A percentile compares a stretch with the other conserved stretches of the same genome.
phyloP scores from a whole-genome alignment of 2,888 invertebrate genomes.

The Zelleria hepariella region DNA sequence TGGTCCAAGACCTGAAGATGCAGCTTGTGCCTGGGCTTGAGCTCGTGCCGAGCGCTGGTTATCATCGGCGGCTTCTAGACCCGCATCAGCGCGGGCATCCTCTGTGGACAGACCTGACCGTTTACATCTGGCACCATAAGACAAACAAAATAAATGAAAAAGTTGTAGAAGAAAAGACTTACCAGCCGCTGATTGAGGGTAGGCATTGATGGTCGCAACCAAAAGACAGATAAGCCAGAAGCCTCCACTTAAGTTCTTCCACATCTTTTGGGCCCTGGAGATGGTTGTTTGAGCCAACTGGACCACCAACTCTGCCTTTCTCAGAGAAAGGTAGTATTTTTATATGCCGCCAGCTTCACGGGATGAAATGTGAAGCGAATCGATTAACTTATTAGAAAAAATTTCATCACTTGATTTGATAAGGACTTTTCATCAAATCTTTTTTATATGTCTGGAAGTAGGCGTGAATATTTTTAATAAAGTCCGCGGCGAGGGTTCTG shows the following conservation, averaged over 20 bases:
- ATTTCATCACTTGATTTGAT: conserved; percentile 24
- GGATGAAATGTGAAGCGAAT: conserved; percentile 40
- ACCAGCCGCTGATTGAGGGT: not conserved
- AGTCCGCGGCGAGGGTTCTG: not conserved
- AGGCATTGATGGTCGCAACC: conserved; percentile 6
- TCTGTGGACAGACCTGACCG: not conserved
- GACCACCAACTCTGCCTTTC: conserved; percentile 40
- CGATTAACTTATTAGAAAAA: conserved; percentile 46
- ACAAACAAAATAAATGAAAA: not conserved
- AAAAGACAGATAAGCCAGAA: conserved; percentile 24
- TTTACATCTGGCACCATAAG: not conserved
- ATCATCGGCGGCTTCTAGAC: not conserved
- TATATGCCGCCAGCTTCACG: conserved; percentile 35
- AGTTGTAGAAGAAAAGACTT: not conserved
- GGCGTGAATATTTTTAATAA: not conserved
- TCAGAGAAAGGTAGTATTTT: conserved; percentile 23
- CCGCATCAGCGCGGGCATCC: not conserved
- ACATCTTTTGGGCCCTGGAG: conserved; percentile 14
- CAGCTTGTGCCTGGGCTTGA: not conserved
- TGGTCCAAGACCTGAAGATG: not conserved
- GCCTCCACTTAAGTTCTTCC: conserved; percentile 19
- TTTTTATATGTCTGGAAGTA: conserved; percentile 13
- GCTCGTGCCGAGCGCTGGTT: conserved; percentile 2
- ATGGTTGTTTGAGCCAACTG: not conserved
- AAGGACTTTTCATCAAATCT: conserved; percentile 24